A percentile compares a stretch with the other conserved stretches of the same genome.
Evolutionary conservation across 2,888 invertebrate genomes (phyloP).

Genomic region (Crocallis elinguaria): DNA sequence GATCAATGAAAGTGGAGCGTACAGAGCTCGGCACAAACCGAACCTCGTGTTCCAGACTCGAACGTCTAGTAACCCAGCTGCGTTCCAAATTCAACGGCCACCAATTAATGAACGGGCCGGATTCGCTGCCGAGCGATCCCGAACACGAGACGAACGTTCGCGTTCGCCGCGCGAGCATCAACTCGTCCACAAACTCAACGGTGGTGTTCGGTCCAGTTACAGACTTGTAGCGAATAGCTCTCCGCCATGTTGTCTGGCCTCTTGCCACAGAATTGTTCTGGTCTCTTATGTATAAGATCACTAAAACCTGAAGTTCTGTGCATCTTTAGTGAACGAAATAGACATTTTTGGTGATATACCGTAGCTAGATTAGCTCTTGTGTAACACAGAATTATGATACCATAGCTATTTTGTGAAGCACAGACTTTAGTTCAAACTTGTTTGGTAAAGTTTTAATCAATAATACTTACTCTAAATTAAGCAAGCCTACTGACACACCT

Average conservation of each 20-base stretch:
- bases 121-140: constrained; percentile 73
- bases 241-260: constrained; percentile 51
- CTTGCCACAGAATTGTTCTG: constrained; percentile 64
- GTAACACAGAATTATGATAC: background rate
- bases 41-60: constrained; percentile 79
- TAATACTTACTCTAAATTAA: too few species aligned
- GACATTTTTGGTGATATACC: constrained; percentile 6
- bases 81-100: constrained; percentile 79
- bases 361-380: background rate
- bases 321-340: constrained; percentile 9
- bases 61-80: constrained; percentile 84
- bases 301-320: constrained; percentile 30
- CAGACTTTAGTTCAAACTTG: background rate
- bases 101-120: constrained; percentile 71
- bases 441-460: background rate
- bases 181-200: constrained; percentile 69
- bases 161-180: constrained; percentile 64
- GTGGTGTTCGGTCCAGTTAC: constrained; percentile 87
- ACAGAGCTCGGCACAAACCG: constrained; percentile 45
- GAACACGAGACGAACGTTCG: constrained; percentile 67
- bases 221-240: constrained; percentile 81
- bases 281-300: constrained; percentile 57
- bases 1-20: constrained; percentile 38
- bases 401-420: background rate
- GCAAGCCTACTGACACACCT: too few species aligned